These are phyloP conservation scores for Thelaira solivaga DNA, from an alignment of 2,888 invertebrate genomes.

Conservation along the genomic window DNA sequence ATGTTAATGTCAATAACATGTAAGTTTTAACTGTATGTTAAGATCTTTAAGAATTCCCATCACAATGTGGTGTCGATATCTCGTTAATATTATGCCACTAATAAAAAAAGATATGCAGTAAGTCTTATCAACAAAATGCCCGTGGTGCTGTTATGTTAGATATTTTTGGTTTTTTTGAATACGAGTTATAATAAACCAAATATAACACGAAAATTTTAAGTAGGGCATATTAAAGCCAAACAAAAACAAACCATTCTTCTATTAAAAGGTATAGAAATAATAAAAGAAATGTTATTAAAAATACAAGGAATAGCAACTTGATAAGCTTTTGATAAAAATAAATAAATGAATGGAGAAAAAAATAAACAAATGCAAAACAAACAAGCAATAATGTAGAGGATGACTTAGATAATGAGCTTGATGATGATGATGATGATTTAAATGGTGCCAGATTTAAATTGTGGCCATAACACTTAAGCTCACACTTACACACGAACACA, in stretches of 20 bases:
- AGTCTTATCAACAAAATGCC: no score
- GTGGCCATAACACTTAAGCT: constrained; percentile 45
- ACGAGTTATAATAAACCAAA: no score
- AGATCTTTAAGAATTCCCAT: no score
- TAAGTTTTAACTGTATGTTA: no score
- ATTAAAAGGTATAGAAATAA: constrained; percentile 19
- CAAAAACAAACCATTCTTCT: neutral
- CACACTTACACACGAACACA: constrained; percentile 1
- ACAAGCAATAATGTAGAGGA: constrained; percentile 10
- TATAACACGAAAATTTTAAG: neutral
- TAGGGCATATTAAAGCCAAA: neutral
- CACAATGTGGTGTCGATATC: no score
- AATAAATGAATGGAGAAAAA: constrained; percentile 2
- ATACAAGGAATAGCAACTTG: constrained; percentile 28
- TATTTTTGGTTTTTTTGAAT: no score
- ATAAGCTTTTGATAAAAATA: constrained; percentile 43
- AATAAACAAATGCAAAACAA: neutral
- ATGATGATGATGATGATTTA: constrained; percentile 42
- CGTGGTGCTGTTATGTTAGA: no score
- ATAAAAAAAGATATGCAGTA: no score
- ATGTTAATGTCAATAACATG: no score
- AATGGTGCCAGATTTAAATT: constrained; percentile 62
- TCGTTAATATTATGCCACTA: no score
- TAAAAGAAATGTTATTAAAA: constrained; percentile 30
- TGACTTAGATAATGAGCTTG: constrained; percentile 18